Percentiles rank a stretch among this genome's conserved stretches.
These are phyloP conservation scores for Dromaius novaehollandiae DNA, from an alignment of 2,113 vertebrate genomes.

Conservation along the genomic window DNA sequence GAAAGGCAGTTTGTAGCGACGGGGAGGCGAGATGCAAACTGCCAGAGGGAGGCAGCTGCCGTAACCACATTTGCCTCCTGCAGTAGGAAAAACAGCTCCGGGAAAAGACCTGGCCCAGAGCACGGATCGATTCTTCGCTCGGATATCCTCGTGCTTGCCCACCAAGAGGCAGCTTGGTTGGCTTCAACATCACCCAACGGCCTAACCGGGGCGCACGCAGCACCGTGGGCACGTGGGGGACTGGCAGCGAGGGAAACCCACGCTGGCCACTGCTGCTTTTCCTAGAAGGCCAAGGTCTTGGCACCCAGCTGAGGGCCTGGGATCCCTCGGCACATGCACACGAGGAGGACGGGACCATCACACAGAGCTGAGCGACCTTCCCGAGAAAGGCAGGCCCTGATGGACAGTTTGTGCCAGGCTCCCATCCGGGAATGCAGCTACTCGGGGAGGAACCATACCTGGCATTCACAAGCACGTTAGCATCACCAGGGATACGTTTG, in stretches of 20 bases:
- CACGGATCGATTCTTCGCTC: neutral
- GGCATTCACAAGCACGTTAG: fast-evolving
- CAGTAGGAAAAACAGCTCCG: neutral
- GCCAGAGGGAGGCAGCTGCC: neutral
- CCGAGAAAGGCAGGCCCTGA: neutral
- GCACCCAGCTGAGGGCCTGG: neutral
- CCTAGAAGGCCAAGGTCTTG: neutral
- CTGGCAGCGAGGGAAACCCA: neutral
- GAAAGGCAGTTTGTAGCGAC: neutral
- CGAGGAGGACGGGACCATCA: fast-evolving
- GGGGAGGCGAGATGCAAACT: neutral
- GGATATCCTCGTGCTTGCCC: neutral
- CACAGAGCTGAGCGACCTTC: neutral
- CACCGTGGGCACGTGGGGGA: fast-evolving
- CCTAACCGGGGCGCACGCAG: too few relatives aligned
- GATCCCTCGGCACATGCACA: neutral
- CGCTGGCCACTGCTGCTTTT: fast-evolving
- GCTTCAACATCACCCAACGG: neutral
- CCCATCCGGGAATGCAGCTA: neutral
- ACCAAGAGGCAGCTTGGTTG: neutral
- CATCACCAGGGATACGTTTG: neutral
- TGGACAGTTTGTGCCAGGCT: neutral
- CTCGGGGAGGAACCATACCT: neutral
- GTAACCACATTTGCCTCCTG: neutral
- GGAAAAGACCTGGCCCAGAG: neutral